Conservation (phyloP, 2,113 vertebrate species). For the Heterotis niloticus region DNA sequence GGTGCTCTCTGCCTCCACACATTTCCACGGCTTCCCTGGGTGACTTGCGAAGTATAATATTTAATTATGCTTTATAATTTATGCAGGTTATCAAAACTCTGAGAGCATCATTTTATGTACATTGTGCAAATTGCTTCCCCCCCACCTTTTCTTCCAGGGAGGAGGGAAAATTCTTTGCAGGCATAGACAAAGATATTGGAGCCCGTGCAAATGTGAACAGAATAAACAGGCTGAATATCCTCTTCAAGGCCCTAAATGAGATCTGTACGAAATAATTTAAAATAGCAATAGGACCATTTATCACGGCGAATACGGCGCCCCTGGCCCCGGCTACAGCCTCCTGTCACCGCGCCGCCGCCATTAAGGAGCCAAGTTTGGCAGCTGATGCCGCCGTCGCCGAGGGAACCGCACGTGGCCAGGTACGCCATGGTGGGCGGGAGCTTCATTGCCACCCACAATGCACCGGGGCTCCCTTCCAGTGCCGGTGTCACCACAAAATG, state of each 20-base stretch:
- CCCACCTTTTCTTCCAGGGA: slow-evolving; percentile 45
- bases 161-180: slow-evolving; percentile 65
- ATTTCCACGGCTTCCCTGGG: slow-evolving; percentile 59
- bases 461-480: neutral
- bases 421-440: slow-evolving; percentile 3
- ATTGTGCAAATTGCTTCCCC: slow-evolving; percentile 71
- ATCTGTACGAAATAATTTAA: slow-evolving; percentile 79
- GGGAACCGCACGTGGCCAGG: slow-evolving; percentile 2
- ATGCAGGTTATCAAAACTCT: slow-evolving; percentile 77
- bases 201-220: slow-evolving; percentile 71
- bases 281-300: slow-evolving; percentile 70
- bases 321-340: slow-evolving; percentile 51
- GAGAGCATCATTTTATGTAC: slow-evolving; percentile 76
- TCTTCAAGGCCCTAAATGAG: slow-evolving; percentile 78
- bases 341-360: slow-evolving; percentile 46
- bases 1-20: slow-evolving; percentile 42
- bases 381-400: slow-evolving; percentile 6
- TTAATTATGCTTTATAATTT: slow-evolving; percentile 78
- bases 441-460: slow-evolving; percentile 3
- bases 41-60: slow-evolving; percentile 70
- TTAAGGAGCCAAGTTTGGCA: slow-evolving; percentile 38
- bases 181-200: slow-evolving; percentile 74
- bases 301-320: slow-evolving; percentile 58
- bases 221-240: slow-evolving; percentile 77
- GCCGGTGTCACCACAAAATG: slow-evolving; percentile 19